A percentile compares a stretch with the other conserved stretches of the same genome.
These are phyloP conservation scores for Cathartes aura DNA, from an alignment of 2,113 vertebrate species.

Conservation along the genomic window DNA sequence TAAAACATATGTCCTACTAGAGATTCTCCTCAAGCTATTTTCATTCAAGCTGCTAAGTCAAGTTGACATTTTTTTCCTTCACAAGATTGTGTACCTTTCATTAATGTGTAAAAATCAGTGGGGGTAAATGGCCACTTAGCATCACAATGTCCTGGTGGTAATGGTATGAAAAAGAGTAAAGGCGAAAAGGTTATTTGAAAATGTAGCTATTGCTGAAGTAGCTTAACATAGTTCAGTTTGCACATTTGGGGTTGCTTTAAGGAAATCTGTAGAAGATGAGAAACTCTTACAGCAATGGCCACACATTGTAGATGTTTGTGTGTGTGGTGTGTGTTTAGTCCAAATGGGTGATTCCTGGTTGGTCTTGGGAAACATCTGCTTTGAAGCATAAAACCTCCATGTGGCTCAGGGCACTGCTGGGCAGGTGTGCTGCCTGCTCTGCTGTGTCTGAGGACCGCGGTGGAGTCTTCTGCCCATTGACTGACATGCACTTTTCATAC, in stretches of 20 bases:
- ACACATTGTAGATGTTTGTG: not conserved
- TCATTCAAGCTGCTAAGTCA: not conserved
- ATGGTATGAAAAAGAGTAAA: not conserved
- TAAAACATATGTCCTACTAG: not conserved
- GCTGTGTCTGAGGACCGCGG: accelerated
- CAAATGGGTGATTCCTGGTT: not conserved
- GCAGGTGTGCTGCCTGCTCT: not conserved
- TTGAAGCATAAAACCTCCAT: not conserved
- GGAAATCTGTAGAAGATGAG: not conserved
- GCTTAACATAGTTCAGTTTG: not conserved
- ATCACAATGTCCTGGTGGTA: not conserved
- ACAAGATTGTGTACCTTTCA: not conserved
- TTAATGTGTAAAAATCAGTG: not conserved
- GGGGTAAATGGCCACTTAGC: not conserved
- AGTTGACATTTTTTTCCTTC: not conserved
- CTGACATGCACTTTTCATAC: accelerated
- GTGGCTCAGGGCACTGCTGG: not conserved
- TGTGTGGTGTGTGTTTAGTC: not conserved
- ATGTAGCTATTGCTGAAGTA: not conserved
- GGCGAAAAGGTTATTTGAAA: not conserved
- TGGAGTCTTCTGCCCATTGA: not conserved
- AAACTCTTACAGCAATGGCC: not conserved
- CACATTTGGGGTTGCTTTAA: not conserved
- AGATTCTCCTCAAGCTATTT: not conserved
- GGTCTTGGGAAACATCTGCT: not conserved